Evolutionary conservation across 1,140 invertebrate species (phyloP), one percentile per base, ranked within the genome.

Genomic region (Bombus consobrinus): DNA sequence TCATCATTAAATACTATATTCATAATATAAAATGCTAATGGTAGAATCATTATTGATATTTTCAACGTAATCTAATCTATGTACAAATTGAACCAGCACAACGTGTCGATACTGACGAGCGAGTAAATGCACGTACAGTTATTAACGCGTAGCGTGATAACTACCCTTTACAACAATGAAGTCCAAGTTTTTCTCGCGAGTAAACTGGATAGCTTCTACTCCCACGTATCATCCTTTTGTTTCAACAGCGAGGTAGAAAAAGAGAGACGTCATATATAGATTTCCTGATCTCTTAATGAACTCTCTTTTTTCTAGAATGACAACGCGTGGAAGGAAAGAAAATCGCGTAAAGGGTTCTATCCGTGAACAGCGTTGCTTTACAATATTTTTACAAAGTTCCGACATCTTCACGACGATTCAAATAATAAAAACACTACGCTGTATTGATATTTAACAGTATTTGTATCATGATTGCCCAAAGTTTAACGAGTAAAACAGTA

Each of bases 11-110:
- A 92, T 92, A 93, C 87, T 92, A 92, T 88, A 91, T 77, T 87
- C 71, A 92, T 93, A 92, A 92, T 93, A 93, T 92, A 93, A 93
- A 94, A 92, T 93, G 81, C 79, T 94, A 93, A 87, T 72, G 82
- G 86, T 93, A 93, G 89, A 94, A 88, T 89, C 80, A 64, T 91
- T 91, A 91, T 89, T 91, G 92, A 90, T 92, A 13, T 85, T 88
- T 75, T 87, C 83, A 90, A 83, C 79, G 81, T 91, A 12, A 83
- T 25, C 87, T 87, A 88, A 37, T 80, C 74, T 94, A 94, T 94
- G 84, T 94, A 94, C 93, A 94, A 93, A 93, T 93, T 93, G 90
- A 94, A 94, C 91, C 92, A 62, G 59, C 59, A 8, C 18, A 71
- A 57, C 83, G 74, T 59, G 81, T 88, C 64, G 73, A 77, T 77